Conservation (phyloP, 2,888 invertebrate species). For the Pogonocherus hispidulus region DNA sequence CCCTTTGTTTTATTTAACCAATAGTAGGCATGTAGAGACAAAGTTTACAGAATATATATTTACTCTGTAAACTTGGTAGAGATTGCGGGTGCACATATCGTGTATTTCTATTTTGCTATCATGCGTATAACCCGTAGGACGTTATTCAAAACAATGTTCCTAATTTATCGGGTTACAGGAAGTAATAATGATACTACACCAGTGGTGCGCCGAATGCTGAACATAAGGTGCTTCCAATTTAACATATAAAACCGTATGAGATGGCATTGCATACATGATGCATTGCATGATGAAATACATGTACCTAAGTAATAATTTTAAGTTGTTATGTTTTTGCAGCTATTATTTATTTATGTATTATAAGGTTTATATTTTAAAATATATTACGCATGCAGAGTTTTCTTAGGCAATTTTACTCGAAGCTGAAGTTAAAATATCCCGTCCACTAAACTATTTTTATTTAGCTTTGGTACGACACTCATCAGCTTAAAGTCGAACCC, state of each 20-base stretch:
- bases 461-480: no score
- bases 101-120: conserved; percentile 7
- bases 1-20: no score
- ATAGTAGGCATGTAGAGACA: no score
- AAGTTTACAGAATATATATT: no score
- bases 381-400: no score
- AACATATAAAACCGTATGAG: conserved; percentile 1
- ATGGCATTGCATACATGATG: conserved; percentile 1
- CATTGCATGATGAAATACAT: no score
- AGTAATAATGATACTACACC: conserved; percentile 51
- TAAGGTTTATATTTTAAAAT: conserved; percentile 11
- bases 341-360: conserved; percentile 24
- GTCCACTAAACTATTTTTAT: no score
- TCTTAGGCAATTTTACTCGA: no score
- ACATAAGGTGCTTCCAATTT: conserved; percentile 1
- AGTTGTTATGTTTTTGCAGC: conserved; percentile 23
- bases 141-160: conserved; percentile 49
- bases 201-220: conserved; percentile 33
- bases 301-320: conserved; percentile 2
- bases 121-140: conserved; percentile 18
- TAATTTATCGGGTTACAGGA: conserved; percentile 59
- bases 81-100: no score
- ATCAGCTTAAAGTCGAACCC: no score
- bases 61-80: no score
- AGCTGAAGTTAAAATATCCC: no score